phyloP scores from a whole-genome alignment of 2,888 invertebrate species.

The Ectropis crepuscularia region DNA sequence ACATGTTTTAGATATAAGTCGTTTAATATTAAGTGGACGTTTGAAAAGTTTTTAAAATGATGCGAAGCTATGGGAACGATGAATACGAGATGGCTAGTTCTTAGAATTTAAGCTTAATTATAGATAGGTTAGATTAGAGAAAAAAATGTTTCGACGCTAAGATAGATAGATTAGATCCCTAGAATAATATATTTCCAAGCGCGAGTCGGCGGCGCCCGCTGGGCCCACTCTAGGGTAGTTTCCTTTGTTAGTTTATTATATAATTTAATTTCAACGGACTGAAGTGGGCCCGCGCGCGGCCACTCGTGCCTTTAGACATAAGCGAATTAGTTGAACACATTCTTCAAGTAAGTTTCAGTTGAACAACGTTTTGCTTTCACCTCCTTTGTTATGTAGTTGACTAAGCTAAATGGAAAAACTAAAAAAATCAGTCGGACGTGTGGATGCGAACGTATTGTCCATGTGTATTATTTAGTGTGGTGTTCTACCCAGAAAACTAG shows the following conservation, averaged over 20 bases:
- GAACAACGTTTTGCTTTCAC: conserved; percentile 80
- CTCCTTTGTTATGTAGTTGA: conserved; percentile 84
- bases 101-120: conserved; percentile 74
- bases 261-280: conserved; percentile 84
- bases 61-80: conserved; percentile 68
- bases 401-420: conserved; percentile 80
- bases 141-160: conserved; percentile 82
- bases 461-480: conserved; percentile 82
- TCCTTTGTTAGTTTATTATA: conserved; percentile 83
- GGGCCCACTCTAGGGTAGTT: conserved; percentile 76
- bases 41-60: conserved; percentile 70
- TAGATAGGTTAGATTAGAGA: conserved; percentile 81
- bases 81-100: conserved; percentile 72
- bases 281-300: conserved; percentile 67
- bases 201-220: conserved; percentile 58
- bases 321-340: conserved; percentile 76
- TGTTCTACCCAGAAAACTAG: conserved; percentile 84
- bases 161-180: conserved; percentile 78
- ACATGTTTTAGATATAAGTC: conserved; percentile 80
- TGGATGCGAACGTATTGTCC: conserved; percentile 83
- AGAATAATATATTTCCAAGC: conserved; percentile 72
- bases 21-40: conserved; percentile 76
- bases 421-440: conserved; percentile 74
- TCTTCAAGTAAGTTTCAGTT: conserved; percentile 80
- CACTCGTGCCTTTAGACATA: conserved; percentile 56